These are phyloP conservation scores for Halcyon malimbica DNA, from an alignment of 2,113 vertebrate species.

Conservation along the genomic window DNA sequence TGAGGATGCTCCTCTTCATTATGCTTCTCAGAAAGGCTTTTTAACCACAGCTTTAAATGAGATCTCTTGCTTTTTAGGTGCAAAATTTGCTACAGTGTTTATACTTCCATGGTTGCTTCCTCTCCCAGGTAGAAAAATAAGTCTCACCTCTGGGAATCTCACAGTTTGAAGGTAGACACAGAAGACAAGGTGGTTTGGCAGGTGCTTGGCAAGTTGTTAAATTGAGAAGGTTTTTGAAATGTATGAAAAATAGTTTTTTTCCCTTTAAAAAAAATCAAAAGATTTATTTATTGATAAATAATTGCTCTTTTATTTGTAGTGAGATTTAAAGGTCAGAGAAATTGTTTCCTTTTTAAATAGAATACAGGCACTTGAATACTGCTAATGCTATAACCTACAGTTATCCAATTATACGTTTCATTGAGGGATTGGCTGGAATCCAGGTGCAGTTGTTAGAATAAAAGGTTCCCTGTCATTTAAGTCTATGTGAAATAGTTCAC, in stretches of 20 bases:
- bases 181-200: background rate
- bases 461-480: slow-evolving; percentile 29
- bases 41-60: background rate
- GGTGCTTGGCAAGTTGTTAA: background rate
- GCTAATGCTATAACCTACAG: slow-evolving; percentile 50
- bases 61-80: background rate
- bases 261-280: background rate
- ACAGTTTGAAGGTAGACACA: background rate
- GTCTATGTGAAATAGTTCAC: slow-evolving; percentile 15
- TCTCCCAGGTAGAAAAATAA: background rate
- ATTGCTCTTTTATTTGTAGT: slow-evolving; percentile 15
- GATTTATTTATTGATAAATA: slow-evolving; percentile 28
- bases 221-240: background rate
- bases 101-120: background rate
- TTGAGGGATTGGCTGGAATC: slow-evolving; percentile 32
- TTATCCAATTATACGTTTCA: slow-evolving; percentile 61
- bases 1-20: background rate
- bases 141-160: background rate
- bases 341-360: slow-evolving; percentile 38
- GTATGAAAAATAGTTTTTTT: background rate
- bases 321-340: slow-evolving; percentile 53
- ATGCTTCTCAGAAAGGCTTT: background rate
- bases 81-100: background rate
- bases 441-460: slow-evolving; percentile 23
- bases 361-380: background rate